Base-by-base conservation (phyloP, 1,140 invertebrate species). In the Musca domestica region DNA sequence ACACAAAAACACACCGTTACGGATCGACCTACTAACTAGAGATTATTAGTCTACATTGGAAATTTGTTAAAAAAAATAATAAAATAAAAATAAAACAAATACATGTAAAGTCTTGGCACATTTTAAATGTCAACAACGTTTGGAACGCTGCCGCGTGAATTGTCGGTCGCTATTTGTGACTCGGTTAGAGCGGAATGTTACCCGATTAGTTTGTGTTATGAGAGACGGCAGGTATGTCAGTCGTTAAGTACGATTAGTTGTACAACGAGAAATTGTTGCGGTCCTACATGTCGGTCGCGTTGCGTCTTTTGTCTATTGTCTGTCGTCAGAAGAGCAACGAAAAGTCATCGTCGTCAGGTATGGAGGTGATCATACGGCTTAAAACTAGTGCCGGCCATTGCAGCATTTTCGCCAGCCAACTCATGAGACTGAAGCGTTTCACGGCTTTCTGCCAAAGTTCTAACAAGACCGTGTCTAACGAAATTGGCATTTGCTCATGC, bases 331-430 rank as follows among this genome's bases (percentile, higher is more conserved):
- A 69, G 9, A 56, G 64, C 61, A 69, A 61, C 65, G 69, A 48
- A 66, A 70, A 67, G 25, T 69, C 67, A 54, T 70, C 67, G 64
- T 70, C 69, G 34, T 69, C 69, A 46, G 69, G 69, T 69, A 69
- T 64, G 34, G 70, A 74, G 69, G 66, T 71, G 54, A 74, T 70
- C 61, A 74, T 64, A 70, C 71, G 70, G 70, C 56, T 71, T 58
- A 74, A 67, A 30, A 71, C 65, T 63, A 73, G 47, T 34, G 73
- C 71, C 23, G 73, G 73, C 73, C 73, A 74, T 72, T 74, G 73
- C 54, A 74, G 70, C 25, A 72, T 64, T 70, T 72, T 74, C 49
- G 70, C 61, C 41, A 74, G 67, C 71, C 73, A 74, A 65, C 66
- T 68, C 17, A 71, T 67, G 41, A 69, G 20, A 54, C 64, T 71